phyloP scores from a whole-genome alignment of 2,888 invertebrate genomes.

The Neelides folsomi region DNA sequence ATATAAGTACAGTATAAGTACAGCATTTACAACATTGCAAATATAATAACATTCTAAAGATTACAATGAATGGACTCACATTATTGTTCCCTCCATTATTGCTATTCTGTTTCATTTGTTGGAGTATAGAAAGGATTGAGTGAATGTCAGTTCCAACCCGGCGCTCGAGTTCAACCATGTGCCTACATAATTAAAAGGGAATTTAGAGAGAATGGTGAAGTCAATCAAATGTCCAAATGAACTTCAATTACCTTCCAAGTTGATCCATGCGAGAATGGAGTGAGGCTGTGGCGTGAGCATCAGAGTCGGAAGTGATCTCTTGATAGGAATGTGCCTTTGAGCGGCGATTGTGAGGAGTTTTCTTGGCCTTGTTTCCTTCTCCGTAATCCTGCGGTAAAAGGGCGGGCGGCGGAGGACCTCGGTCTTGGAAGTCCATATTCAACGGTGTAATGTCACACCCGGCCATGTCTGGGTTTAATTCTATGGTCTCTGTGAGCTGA shows the following conservation, averaged over 20 bases:
- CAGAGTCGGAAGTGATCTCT: constrained; percentile 19
- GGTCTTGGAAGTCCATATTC: constrained; percentile 61
- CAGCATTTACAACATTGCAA: too few species aligned
- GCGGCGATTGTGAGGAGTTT: constrained; percentile 12
- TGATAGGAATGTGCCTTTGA: constrained; percentile 31
- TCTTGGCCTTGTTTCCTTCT: constrained; percentile 38
- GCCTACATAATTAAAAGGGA: constrained; percentile 37
- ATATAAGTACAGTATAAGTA: too few species aligned
- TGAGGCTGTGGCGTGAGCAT: constrained; percentile 12
- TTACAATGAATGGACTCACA: too few species aligned
- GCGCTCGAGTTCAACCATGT: constrained; percentile 54
- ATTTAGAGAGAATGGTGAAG: not conserved
- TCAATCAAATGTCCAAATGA: not conserved
- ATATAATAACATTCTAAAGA: too few species aligned
- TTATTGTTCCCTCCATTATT: not conserved
- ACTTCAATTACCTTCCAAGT: constrained; percentile 44
- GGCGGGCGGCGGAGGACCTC: constrained; percentile 43
- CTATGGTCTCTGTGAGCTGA: constrained; percentile 49
- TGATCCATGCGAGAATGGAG: constrained; percentile 56
- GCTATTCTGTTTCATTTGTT: constrained; percentile 38
- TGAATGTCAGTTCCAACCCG: constrained; percentile 61
- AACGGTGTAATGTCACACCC: constrained; percentile 76
- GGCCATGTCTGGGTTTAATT: constrained; percentile 74
- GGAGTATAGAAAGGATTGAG: constrained; percentile 53
- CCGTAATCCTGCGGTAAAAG: constrained; percentile 59